Evolutionary conservation across 2,797 vertebrate species (phyloP).

Genomic region (Dromococcyx pavoninus): DNA sequence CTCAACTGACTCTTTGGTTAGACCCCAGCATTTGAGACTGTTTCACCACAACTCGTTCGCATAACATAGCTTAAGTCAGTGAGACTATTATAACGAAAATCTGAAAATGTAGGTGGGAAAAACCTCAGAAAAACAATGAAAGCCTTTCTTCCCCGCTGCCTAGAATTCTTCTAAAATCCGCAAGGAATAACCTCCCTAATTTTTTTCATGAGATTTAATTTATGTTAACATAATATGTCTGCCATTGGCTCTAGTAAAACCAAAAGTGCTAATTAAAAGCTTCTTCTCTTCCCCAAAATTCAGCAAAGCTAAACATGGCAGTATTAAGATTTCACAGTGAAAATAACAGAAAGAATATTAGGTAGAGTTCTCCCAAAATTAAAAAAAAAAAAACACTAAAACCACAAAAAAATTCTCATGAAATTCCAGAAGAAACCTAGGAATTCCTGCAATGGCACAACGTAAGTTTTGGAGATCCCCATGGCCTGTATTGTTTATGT

Average conservation of each 20-base stretch:
- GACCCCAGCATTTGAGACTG: neutral
- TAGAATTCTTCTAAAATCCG: neutral
- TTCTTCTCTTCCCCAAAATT: neutral
- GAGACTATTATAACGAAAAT: neutral
- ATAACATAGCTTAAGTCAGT: neutral
- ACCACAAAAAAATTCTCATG: neutral
- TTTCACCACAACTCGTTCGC: neutral
- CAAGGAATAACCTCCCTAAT: neutral
- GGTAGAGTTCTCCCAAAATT: neutral
- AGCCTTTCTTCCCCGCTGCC: neutral
- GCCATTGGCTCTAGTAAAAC: neutral
- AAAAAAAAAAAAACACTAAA: neutral
- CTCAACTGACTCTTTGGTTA: neutral
- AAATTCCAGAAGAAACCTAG: neutral
- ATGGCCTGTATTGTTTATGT: neutral
- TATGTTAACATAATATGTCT: neutral
- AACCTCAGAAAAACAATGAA: neutral
- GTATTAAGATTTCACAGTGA: neutral
- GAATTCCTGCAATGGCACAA: accelerated
- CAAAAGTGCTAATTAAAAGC: neutral
- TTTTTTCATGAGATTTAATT: neutral
- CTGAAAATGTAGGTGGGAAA: neutral
- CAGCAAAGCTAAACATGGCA: slow-evolving; percentile 8
- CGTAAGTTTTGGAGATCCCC: neutral
- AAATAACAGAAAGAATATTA: neutral